phyloP scores from a whole-genome alignment of 2,888 invertebrate genomes.

The Odontomyia ornata region DNA sequence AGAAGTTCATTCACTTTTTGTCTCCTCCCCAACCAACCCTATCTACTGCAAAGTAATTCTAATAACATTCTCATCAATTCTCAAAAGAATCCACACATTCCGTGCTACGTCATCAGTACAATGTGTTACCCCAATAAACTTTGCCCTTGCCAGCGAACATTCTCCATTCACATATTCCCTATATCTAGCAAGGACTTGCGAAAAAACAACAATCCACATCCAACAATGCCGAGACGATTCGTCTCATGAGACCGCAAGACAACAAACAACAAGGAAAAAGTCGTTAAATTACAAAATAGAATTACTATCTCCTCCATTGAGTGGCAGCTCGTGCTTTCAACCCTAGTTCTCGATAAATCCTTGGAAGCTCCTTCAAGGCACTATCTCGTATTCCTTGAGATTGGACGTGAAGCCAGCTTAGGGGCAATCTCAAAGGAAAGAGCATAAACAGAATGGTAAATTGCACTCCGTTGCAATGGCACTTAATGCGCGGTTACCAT shows the following conservation, averaged over 20 bases:
- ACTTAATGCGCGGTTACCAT: background rate
- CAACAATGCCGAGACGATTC: background rate
- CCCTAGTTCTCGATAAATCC: background rate
- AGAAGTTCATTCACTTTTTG: background rate
- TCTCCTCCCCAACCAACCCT: no score
- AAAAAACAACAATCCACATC: no score
- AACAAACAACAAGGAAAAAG: conserved; percentile 7
- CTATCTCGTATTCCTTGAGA: background rate
- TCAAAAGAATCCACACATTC: background rate
- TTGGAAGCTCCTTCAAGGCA: conserved; percentile 6
- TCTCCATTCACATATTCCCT: background rate
- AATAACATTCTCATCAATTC: background rate
- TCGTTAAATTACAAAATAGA: background rate
- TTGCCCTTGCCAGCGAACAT: background rate
- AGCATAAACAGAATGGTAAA: background rate
- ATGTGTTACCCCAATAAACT: conserved; percentile 2
- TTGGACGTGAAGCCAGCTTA: background rate
- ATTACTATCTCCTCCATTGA: background rate
- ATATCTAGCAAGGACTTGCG: no score
- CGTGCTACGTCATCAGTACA: background rate
- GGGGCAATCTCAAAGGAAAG: background rate
- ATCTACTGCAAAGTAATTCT: background rate
- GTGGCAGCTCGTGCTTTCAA: background rate
- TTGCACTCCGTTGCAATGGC: background rate
- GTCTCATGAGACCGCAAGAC: background rate